Evolutionary conservation across 2,888 invertebrate species (phyloP), one percentile per base, ranked within the genome.

Genomic region (Trissoscelio sp.): DNA sequence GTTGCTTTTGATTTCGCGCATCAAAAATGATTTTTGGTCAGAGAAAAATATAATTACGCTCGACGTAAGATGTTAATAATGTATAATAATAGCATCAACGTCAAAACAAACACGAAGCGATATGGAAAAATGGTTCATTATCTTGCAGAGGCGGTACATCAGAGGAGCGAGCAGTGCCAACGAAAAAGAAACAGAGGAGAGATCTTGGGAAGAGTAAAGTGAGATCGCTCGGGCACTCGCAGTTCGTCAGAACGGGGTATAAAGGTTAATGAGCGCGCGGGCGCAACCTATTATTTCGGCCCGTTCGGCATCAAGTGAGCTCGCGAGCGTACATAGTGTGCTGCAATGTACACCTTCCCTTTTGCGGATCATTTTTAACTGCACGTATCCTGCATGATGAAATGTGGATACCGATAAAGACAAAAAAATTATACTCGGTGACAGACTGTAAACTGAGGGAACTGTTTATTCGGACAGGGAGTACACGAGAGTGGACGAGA

Each of bases 201-300:
- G 66, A 82, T 77, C 80, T 85, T 86, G 86, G 85, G 86, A 87
- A 86, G 87, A 85, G 87, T 88, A 89, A 89, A 90, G 90, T 89
- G 88, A 88, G 74, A 81, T 81, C 78, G 77, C 57, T 70, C 81
- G 88, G 89, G 88, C 89, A 88, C 88, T 88, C 86, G 88, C 86
- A 83, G 87, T 87, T 85, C 85, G 88, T 86, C 87, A 85, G 77
- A 67, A 53, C 55, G 69, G 88, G 90, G 90, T 91, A 90, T 89
- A 91, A 91, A 91, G 91, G 91, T 91, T 91, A 91, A 91, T 91
- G 91, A 90, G 91, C 90, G 89, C 89, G 84, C 89, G 88, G 88
- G 90, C 90, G 88, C 89, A 91, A 91, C 91, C 91, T 91, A 91
- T 91, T 91, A 91, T 91, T 91, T 91, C 86, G 88, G 88, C 87